These are phyloP conservation scores for Hipposideros larvatus DNA, from an alignment of 2,797 vertebrate species.

Conservation along the genomic window DNA sequence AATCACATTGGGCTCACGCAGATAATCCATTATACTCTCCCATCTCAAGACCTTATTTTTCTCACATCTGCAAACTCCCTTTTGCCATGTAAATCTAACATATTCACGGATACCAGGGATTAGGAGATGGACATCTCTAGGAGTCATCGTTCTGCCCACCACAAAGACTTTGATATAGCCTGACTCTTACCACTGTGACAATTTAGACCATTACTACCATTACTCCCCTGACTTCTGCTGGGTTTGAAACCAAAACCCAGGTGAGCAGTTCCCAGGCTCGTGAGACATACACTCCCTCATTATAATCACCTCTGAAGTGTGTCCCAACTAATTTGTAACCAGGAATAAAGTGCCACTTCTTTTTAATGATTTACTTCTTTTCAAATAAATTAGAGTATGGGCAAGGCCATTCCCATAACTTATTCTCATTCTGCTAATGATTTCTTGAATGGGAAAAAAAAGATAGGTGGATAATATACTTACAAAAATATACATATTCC, in stretches of 20 bases:
- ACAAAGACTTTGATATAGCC: not conserved
- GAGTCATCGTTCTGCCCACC: not conserved
- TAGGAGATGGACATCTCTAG: not conserved
- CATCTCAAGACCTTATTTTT: not conserved
- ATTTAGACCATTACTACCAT: not conserved
- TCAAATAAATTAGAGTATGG: not conserved
- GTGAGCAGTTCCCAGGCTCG: not conserved
- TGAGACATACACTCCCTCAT: not conserved
- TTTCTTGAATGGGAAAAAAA: constrained; percentile 16
- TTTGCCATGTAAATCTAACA: not conserved
- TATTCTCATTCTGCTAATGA: constrained; percentile 2
- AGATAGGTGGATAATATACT: not conserved
- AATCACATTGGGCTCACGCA: not conserved
- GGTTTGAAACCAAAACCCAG: not conserved
- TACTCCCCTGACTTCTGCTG: not conserved
- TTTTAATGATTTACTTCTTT: not conserved
- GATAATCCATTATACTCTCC: not conserved
- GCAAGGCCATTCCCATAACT: not conserved
- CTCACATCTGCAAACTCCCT: not conserved
- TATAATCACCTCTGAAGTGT: not conserved
- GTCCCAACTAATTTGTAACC: constrained; percentile 21
- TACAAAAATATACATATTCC: not conserved
- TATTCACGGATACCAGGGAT: not conserved
- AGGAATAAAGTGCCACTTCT: not conserved
- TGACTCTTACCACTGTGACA: not conserved